A percentile compares a stretch with the other conserved stretches of the same genome.
These are phyloP conservation scores for Malurus elegans DNA, from an alignment of 2,113 vertebrate genomes.

Conservation along the genomic window DNA sequence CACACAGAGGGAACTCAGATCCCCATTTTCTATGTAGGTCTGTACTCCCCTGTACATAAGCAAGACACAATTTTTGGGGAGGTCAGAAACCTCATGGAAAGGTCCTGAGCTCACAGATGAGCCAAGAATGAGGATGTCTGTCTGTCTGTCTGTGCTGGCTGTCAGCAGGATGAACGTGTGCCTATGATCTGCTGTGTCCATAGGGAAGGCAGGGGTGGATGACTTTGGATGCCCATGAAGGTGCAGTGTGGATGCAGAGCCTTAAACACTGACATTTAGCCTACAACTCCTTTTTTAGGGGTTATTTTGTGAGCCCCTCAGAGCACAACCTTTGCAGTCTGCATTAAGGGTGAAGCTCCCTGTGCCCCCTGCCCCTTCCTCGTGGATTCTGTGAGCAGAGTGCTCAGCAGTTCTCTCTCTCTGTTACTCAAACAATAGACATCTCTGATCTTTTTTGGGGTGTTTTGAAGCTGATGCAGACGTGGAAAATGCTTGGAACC, in stretches of 20 bases:
- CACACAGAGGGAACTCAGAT: neutral
- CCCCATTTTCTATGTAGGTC: neutral
- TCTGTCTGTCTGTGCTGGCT: neutral
- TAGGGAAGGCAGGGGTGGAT: neutral
- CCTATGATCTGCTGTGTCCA: fast-evolving
- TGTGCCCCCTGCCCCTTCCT: neutral
- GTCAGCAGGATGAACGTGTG: neutral
- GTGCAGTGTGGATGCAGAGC: neutral
- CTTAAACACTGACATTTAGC: neutral
- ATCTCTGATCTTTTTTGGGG: neutral
- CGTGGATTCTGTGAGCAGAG: neutral
- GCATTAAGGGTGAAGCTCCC: neutral
- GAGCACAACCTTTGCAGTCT: neutral
- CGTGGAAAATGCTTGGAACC: neutral
- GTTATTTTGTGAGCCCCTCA: neutral
- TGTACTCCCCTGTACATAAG: neutral
- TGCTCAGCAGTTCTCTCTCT: neutral
- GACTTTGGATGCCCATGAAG: neutral
- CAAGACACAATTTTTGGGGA: neutral
- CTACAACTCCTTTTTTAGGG: neutral
- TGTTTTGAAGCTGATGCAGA: neutral
- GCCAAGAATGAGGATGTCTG: neutral
- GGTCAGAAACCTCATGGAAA: neutral
- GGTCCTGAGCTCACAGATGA: neutral
- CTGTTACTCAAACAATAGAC: neutral